Conservation (phyloP, 2,797 vertebrate genomes). For the Enteromius anoplus region DNA sequence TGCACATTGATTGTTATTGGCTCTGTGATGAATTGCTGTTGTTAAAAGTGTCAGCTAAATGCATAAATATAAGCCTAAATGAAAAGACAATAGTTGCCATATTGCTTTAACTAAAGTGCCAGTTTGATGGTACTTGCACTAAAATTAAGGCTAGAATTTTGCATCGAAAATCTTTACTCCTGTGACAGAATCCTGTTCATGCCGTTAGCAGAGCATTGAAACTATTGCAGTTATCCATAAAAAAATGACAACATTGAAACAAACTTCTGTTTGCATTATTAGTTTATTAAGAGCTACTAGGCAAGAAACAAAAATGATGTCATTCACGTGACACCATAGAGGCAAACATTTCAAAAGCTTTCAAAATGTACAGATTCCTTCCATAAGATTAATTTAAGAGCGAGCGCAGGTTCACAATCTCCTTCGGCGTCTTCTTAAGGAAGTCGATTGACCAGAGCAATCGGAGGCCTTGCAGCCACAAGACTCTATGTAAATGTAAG, state of each 20-base stretch:
- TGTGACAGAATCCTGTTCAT: too few relatives aligned
- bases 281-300: slow-evolving; percentile 54
- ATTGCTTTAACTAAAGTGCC: not conserved
- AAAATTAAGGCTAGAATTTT: not conserved
- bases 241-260: not conserved
- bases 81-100: not conserved
- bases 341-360: slow-evolving; percentile 2
- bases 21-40: not conserved
- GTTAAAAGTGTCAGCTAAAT: not conserved
- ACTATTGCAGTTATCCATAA: not conserved
- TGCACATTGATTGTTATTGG: not conserved
- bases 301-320: slow-evolving; percentile 21
- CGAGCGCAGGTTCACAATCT: slow-evolving; percentile 53
- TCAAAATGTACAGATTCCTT: not conserved
- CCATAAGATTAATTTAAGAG: not conserved
- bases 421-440: slow-evolving; percentile 31
- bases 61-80: not conserved
- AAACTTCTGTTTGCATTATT: slow-evolving; percentile 32
- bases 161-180: too few relatives aligned
- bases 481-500: slow-evolving; percentile 73
- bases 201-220: not conserved
- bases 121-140: not conserved
- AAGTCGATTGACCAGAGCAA: slow-evolving; percentile 45
- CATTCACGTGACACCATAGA: not conserved
- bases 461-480: slow-evolving; percentile 75